Evolutionary conservation across 2,888 invertebrate genomes (phyloP).

Genomic region (Oscheius sp.): DNA sequence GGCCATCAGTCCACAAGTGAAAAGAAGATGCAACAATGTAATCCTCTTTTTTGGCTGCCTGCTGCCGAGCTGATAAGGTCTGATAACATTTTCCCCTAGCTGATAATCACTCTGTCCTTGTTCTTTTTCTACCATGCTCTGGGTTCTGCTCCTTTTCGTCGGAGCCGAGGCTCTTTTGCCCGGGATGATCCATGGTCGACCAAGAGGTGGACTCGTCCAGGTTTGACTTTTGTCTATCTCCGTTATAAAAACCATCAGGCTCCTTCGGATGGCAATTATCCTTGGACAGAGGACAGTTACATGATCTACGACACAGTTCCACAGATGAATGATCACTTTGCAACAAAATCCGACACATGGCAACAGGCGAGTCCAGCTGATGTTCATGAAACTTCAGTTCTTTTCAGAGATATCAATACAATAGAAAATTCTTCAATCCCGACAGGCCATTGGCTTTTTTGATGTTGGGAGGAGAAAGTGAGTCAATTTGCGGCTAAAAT

Average conservation of each 20-base stretch:
- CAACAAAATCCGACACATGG: background rate
- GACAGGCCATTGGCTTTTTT: constrained; percentile 47
- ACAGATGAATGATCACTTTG: constrained; percentile 4
- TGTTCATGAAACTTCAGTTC: too few relatives aligned
- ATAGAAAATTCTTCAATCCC: constrained; percentile 53
- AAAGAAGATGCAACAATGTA: too few relatives aligned
- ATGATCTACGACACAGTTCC: constrained; percentile 2
- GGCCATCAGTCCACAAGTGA: too few relatives aligned
- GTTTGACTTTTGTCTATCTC: background rate
- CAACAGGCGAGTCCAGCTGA: constrained; percentile 17
- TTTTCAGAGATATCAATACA: constrained; percentile 48
- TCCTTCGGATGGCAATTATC: background rate
- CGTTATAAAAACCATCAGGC: background rate
- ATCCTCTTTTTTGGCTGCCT: too few relatives aligned
- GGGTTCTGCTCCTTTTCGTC: background rate
- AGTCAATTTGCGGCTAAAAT: background rate
- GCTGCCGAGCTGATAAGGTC: too few relatives aligned
- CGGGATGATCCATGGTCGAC: constrained; percentile 10
- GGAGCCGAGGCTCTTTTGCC: constrained; percentile 7
- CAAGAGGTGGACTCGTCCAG: constrained; percentile 18
- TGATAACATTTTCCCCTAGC: too few relatives aligned
- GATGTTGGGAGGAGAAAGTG: constrained; percentile 55
- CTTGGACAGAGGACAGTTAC: constrained; percentile 7
- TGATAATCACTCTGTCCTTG: too few relatives aligned
- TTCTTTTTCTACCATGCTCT: background rate